Evolutionary conservation across 2,888 invertebrate genomes (phyloP).

Genomic region (Protodeltote pygarga): DNA sequence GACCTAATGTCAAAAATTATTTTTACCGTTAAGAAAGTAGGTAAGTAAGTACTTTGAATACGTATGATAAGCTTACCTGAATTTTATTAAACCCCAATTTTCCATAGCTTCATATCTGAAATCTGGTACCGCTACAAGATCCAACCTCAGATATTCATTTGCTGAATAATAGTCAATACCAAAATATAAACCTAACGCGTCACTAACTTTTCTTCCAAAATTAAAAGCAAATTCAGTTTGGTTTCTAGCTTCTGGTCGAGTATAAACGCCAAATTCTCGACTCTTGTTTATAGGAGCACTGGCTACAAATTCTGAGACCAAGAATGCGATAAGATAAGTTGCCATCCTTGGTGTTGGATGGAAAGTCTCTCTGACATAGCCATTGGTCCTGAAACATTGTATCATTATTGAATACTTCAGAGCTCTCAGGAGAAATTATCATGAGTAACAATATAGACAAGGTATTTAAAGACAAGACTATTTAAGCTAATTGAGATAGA

Average conservation of each 20-base stretch:
- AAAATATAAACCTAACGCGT: conserved; percentile 86
- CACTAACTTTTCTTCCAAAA: conserved; percentile 84
- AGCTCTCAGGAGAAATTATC: too few relatives aligned
- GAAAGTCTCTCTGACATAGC: conserved; percentile 88
- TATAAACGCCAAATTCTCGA: conserved; percentile 87
- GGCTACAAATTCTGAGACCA: conserved; percentile 90
- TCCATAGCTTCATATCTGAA: conserved; percentile 96
- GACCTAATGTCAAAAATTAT: too few relatives aligned
- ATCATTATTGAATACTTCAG: too few relatives aligned
- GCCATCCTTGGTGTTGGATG: conserved; percentile 90
- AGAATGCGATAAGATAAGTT: conserved; percentile 94
- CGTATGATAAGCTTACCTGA: too few relatives aligned
- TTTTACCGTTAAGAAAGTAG: too few relatives aligned
- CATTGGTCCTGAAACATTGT: conserved; percentile 78
- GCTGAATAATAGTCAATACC: conserved; percentile 79
- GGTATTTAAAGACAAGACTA: too few relatives aligned
- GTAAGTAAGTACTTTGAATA: too few relatives aligned
- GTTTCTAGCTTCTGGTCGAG: conserved; percentile 88
- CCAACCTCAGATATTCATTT: conserved; percentile 90
- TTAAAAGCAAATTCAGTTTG: conserved; percentile 89
- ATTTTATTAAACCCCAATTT: conserved; percentile 96
- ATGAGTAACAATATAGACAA: too few relatives aligned
- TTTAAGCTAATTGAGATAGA: too few relatives aligned
- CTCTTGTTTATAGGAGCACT: conserved; percentile 57
- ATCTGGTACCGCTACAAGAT: conserved; percentile 93